Base-by-base conservation (phyloP, 2,888 invertebrate species). In the Griposia aprilina region DNA sequence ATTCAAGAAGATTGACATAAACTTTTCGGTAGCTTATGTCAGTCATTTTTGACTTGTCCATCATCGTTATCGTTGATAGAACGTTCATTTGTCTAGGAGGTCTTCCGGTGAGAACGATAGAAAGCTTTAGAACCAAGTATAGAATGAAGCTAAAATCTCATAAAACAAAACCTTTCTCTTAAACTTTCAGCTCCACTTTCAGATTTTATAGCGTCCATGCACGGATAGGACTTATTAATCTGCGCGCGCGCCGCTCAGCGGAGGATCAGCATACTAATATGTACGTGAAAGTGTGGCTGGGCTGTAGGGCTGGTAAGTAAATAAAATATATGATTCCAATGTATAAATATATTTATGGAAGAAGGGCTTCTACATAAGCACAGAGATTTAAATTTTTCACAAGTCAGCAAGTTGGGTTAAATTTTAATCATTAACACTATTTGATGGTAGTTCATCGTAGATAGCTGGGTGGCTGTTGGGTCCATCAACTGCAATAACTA, bases 171-270 rank as follows among this genome's bases (percentile, higher is more conserved):
- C 86, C 71, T 89, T 88, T 88, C 88, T 84, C 89, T 70, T 68
- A 55, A 74, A 75, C 79, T 74, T 84, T 85, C 78, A 88, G 87
- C 69, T 83, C 85, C 76, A 89, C 90, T 89, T 89, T 89, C 89
- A 85, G 87, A 88, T 87, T 84, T 85, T 89, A 88, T 86, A 74
- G 74, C 69, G 76, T 89, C 88, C 84, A 85, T 81, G 83, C 88
- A 87, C 90, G 88, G 76, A 71, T 62, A 74, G 74, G 76, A 79
- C 78, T 88, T 88, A 82, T 86, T 81, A 88, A 87, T 80, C 82
- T 84, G 80, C 76, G 81, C 81, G 81, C 66, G 80, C 78, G 81
- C 63, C 66, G 84, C 74, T 80, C 60, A 60, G 62, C 69, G 11
- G 63, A 57, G 81, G 73, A 80, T 80, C 85, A 67, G 90, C 86